A percentile compares a stretch with the other conserved stretches of the same genome.
Conservation (phyloP, 2,797 vertebrate species). For the Nothura maculosa region DNA sequence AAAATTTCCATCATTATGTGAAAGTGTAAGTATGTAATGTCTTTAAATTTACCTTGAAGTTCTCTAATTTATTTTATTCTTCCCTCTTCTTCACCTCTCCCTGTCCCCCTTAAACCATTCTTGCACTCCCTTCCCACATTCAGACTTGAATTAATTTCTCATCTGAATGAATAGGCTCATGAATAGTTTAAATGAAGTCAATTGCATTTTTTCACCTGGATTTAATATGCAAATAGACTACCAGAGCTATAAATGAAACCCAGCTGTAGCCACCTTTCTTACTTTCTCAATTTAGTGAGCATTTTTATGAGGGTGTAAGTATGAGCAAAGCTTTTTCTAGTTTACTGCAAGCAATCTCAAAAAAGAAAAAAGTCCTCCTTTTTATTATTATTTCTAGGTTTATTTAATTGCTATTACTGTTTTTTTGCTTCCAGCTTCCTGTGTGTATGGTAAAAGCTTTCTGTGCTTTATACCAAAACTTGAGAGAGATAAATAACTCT, state of each 20-base stretch:
- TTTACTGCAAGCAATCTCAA: background rate
- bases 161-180: background rate
- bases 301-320: background rate
- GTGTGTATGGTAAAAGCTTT: background rate
- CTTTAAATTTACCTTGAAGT: background rate
- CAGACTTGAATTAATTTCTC: background rate
- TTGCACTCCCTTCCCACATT: background rate
- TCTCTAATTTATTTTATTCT: background rate
- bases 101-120: background rate
- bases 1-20: background rate
- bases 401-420: slow-evolving; percentile 13
- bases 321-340: background rate
- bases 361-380: background rate
- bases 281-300: background rate
- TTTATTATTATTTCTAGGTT: background rate
- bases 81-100: background rate
- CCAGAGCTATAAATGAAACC: background rate
- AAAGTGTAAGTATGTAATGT: background rate
- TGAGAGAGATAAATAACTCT: background rate
- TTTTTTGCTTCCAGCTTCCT: slow-evolving; percentile 24
- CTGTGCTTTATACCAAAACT: slow-evolving; percentile 39
- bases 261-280: background rate
- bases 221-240: background rate
- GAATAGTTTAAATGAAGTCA: background rate
- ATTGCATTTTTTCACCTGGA: background rate